These are phyloP conservation scores for Terrapene triunguis DNA, from an alignment of 2,113 vertebrate genomes.

Conservation along the genomic window DNA sequence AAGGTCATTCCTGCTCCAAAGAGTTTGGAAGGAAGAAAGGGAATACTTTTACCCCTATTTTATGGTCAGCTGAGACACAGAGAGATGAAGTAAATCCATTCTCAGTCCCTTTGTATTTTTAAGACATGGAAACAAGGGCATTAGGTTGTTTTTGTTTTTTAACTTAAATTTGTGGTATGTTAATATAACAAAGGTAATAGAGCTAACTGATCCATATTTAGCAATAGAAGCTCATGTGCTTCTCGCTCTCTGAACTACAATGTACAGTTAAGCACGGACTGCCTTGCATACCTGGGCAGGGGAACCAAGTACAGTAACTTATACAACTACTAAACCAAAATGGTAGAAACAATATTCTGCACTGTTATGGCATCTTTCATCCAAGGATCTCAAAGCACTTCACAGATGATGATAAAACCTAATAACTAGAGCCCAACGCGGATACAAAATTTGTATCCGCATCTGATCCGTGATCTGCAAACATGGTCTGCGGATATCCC, in stretches of 20 bases:
- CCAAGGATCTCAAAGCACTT: not conserved
- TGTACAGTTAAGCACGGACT: not conserved
- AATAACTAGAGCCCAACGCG: not conserved
- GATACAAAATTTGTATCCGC: no score
- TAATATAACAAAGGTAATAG: not conserved
- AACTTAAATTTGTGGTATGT: not conserved
- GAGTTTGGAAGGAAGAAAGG: not conserved
- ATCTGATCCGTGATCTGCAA: no score
- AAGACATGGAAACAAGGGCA: no score
- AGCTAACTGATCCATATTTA: not conserved
- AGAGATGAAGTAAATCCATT: not conserved
- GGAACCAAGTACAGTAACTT: not conserved
- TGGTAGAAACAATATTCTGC: not conserved
- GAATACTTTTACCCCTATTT: not conserved
- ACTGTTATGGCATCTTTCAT: not conserved
- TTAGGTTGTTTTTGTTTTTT: no score
- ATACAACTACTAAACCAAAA: not conserved
- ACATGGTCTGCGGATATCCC: no score
- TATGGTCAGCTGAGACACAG: not conserved
- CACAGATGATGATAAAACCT: not conserved
- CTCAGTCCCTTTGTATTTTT: no score
- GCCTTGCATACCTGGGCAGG: not conserved
- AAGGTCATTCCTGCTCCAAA: not conserved
- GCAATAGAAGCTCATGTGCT: not conserved
- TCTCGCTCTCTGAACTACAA: not conserved